These are phyloP conservation scores for Athene cunicularia DNA, from an alignment of 2,113 vertebrate genomes.

Conservation along the genomic window DNA sequence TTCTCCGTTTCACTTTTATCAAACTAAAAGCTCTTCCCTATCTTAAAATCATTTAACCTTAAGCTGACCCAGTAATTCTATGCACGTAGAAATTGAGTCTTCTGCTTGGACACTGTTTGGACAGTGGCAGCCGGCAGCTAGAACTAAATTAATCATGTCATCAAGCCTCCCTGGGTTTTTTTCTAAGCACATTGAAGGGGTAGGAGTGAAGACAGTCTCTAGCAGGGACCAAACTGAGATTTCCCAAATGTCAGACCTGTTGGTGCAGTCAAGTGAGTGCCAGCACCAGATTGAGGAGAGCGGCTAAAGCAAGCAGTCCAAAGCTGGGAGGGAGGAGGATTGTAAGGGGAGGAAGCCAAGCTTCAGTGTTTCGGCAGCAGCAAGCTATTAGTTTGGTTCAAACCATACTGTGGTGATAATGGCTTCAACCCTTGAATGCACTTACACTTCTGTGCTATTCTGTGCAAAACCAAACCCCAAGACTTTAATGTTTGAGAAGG, in stretches of 20 bases:
- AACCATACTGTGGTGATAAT: not conserved
- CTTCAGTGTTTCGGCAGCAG: not conserved
- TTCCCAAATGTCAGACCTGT: too few species aligned
- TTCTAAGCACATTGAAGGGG: not conserved
- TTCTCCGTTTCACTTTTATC: not conserved
- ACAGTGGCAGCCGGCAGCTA: not conserved
- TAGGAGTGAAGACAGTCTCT: not conserved
- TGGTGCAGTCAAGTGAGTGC: not conserved
- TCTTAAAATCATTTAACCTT: not conserved
- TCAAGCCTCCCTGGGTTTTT: not conserved
- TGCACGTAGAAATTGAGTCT: not conserved
- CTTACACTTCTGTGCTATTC: not conserved
- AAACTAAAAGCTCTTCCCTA: not conserved
- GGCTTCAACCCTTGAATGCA: not conserved
- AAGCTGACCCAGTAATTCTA: not conserved
- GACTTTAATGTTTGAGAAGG: not conserved
- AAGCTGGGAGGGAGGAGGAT: not conserved
- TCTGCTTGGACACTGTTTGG: not conserved
- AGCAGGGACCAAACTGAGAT: not conserved
- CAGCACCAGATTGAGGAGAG: fast-evolving
- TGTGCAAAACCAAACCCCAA: not conserved
- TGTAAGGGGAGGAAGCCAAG: not conserved
- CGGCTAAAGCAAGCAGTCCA: not conserved
- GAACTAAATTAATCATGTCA: not conserved
- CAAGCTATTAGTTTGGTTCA: not conserved